A percentile compares a stretch with the other conserved stretches of the same genome.
These are phyloP conservation scores for Caenorhabditis virilis DNA, from an alignment of 2,888 invertebrate species.

Conservation along the genomic window DNA sequence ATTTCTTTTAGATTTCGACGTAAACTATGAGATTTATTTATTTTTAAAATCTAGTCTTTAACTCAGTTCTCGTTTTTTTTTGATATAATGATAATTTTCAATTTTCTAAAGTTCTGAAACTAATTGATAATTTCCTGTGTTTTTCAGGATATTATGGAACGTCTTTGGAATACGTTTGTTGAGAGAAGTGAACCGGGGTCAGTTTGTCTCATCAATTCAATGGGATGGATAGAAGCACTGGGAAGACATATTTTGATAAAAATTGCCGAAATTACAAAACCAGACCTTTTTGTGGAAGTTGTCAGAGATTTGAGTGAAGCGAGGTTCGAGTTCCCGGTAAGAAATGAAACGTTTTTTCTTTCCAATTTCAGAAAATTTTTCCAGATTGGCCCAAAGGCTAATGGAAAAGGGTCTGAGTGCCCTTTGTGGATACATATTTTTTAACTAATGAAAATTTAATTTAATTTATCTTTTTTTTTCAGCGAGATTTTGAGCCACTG, in stretches of 20 bases:
- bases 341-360: background rate
- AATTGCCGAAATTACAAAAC: conserved; percentile 10
- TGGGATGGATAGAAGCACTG: conserved; percentile 60
- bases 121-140: background rate
- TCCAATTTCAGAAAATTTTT: background rate
- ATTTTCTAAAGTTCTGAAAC: background rate
- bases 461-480: background rate
- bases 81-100: background rate
- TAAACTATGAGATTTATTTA: no score
- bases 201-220: conserved; percentile 56
- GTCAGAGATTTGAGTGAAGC: conserved; percentile 9
- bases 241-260: conserved; percentile 16
- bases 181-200: conserved; percentile 31
- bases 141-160: conserved; percentile 39
- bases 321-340: conserved; percentile 5
- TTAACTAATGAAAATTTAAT: background rate
- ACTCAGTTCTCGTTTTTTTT: no score
- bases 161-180: conserved; percentile 33
- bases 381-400: background rate
- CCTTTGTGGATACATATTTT: background rate
- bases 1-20: no score
- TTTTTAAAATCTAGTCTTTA: no score
- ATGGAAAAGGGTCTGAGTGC: background rate
- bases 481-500: background rate
- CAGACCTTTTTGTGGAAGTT: conserved; percentile 24